These are phyloP conservation scores for Choloepus hoffmanni DNA, from an alignment of 2,113 vertebrate genomes.

Conservation along the genomic window DNA sequence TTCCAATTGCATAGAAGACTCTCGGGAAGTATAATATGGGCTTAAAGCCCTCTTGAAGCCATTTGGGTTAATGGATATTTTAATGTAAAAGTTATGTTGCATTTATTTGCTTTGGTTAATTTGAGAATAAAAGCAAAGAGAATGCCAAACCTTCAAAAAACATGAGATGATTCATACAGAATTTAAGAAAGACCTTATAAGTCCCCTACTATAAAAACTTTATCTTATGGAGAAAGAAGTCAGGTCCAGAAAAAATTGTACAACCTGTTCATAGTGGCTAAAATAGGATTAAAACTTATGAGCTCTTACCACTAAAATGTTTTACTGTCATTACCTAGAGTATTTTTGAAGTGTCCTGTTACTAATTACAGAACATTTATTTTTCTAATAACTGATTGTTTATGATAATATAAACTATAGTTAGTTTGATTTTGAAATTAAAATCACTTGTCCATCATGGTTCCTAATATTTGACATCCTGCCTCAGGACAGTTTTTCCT, in stretches of 20 bases:
- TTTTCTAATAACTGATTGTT: slow-evolving; percentile 53
- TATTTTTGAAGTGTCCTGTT: neutral
- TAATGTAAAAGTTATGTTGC: neutral
- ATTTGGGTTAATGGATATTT: slow-evolving; percentile 54
- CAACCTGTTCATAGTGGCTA: neutral
- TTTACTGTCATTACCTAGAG: neutral
- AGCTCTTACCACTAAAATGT: neutral
- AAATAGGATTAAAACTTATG: neutral
- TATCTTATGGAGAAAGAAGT: neutral
- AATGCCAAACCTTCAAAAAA: slow-evolving; percentile 1
- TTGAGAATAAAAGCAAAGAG: slow-evolving; percentile 52
- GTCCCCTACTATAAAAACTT: slow-evolving; percentile 8
- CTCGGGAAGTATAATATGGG: neutral
- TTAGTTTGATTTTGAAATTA: neutral
- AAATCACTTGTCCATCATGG: neutral
- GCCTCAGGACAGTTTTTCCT: neutral
- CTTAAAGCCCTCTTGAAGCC: neutral
- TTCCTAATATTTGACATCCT: slow-evolving; percentile 10
- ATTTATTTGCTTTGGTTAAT: slow-evolving; percentile 13
- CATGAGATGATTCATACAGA: neutral
- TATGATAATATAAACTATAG: slow-evolving; percentile 32
- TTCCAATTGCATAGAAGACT: neutral
- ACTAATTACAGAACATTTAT: neutral
- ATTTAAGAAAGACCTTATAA: slow-evolving; percentile 41
- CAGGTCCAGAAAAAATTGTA: neutral